These are phyloP conservation scores for Uropsilus gracilis DNA, from an alignment of 2,113 vertebrate species.

Conservation along the genomic window DNA sequence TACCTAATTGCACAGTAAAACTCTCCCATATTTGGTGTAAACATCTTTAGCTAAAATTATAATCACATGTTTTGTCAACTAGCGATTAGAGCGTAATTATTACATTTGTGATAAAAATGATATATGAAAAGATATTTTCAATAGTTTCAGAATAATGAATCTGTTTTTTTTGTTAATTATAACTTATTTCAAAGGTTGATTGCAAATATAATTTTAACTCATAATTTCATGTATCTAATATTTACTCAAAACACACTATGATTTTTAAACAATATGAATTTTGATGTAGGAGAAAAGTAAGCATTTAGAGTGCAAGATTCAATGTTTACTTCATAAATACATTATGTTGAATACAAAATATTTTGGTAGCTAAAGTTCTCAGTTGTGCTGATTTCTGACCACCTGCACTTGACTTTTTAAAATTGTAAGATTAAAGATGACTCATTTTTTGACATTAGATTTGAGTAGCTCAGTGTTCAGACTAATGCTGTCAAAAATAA, in stretches of 20 bases:
- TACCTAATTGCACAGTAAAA: constrained; percentile 64
- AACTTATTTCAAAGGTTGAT: constrained; percentile 57
- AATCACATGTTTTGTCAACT: constrained; percentile 76
- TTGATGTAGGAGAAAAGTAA: not conserved
- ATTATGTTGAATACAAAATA: not conserved
- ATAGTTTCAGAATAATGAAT: constrained; percentile 42
- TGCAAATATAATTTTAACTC: constrained; percentile 47
- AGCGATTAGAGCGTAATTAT: constrained; percentile 71
- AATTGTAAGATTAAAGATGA: not conserved
- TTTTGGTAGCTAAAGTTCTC: not conserved
- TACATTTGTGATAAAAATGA: constrained; percentile 59
- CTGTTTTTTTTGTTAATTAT: constrained; percentile 56
- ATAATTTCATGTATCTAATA: constrained; percentile 14
- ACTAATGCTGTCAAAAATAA: not conserved
- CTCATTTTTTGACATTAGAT: not conserved
- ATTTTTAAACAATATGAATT: not conserved
- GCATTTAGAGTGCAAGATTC: constrained; percentile 5
- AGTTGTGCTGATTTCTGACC: not conserved
- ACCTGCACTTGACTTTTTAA: not conserved
- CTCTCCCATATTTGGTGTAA: constrained; percentile 60
- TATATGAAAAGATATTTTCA: constrained; percentile 60
- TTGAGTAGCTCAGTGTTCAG: not conserved
- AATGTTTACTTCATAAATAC: constrained; percentile 36
- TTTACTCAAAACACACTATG: not conserved
- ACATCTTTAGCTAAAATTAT: constrained; percentile 76